Evolutionary conservation across 2,113 vertebrate species (phyloP).

Genomic region (Syngnathus typhle): DNA sequence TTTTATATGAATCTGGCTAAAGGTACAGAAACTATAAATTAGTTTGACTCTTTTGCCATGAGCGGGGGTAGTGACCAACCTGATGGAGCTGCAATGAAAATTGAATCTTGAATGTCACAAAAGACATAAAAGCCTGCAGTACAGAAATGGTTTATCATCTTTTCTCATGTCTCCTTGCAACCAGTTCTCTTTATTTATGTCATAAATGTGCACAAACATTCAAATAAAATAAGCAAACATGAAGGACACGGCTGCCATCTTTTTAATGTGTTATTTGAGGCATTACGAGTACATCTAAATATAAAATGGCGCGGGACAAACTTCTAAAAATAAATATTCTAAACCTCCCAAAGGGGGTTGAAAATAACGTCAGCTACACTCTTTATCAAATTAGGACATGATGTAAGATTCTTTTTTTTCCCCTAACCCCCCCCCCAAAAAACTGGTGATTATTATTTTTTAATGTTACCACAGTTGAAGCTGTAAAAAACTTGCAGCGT

Average conservation of each 20-base stretch:
- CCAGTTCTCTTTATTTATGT: constrained; percentile 21
- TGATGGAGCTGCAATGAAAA: too few species aligned
- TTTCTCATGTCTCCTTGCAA: constrained; percentile 14
- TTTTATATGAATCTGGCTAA: too few species aligned
- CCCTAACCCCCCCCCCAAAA: too few species aligned
- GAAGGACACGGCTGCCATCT: neutral
- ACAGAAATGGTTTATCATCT: constrained; percentile 17
- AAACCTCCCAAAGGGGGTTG: neutral
- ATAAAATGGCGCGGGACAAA: neutral
- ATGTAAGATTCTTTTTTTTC: neutral
- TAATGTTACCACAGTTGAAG: constrained; percentile 39
- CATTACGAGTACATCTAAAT: neutral
- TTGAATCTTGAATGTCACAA: too few species aligned
- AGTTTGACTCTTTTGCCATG: too few species aligned
- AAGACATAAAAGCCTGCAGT: constrained; percentile 24
- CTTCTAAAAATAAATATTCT: neutral
- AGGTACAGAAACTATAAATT: too few species aligned
- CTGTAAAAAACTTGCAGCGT: constrained; percentile 22
- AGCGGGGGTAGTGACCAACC: too few species aligned
- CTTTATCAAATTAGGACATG: neutral
- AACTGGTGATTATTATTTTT: constrained; percentile 10
- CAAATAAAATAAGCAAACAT: constrained; percentile 17
- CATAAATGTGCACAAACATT: constrained; percentile 15
- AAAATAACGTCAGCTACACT: neutral
- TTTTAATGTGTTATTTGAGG: neutral